These are phyloP conservation scores for Eristalis arbustorum DNA, from an alignment of 2,888 invertebrate species.

Conservation along the genomic window DNA sequence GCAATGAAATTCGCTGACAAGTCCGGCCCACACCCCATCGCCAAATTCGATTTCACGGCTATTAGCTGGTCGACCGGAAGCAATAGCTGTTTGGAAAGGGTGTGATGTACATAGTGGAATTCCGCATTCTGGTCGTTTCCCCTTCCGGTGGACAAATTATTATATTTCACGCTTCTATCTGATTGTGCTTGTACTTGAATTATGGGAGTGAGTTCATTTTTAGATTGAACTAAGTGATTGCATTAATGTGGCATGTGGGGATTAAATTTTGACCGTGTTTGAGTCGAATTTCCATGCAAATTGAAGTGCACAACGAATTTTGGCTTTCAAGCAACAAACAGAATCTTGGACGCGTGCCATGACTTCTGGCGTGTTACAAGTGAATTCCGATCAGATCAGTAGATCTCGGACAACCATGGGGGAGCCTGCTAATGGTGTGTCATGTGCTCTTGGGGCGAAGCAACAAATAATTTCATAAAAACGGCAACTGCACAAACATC, in stretches of 20 bases:
- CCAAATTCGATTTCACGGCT: constrained; percentile 8
- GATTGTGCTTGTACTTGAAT: not conserved
- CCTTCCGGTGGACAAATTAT: constrained; percentile 16
- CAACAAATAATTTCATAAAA: not conserved
- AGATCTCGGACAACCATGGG: not conserved
- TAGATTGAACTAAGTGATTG: not conserved
- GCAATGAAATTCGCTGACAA: constrained; percentile 10
- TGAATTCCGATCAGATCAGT: not conserved
- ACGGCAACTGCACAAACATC: not conserved
- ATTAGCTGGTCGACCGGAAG: constrained; percentile 28
- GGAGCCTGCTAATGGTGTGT: not conserved
- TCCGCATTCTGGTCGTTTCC: constrained; percentile 26
- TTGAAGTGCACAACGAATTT: not conserved
- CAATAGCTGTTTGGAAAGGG: not conserved
- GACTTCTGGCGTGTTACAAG: not conserved
- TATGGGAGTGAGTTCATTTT: not conserved
- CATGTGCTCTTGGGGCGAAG: not conserved
- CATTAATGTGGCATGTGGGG: not conserved
- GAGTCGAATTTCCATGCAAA: not conserved
- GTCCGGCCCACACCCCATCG: constrained; percentile 10
- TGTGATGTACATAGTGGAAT: constrained; percentile 22
- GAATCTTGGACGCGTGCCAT: not conserved
- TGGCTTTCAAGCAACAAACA: not conserved
- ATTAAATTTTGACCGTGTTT: not conserved
- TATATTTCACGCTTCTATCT: not conserved